A percentile compares a stretch with the other conserved stretches of the same genome.
Conservation (phyloP, 2,797 vertebrate species). For the Champsocephalus gunnari region DNA sequence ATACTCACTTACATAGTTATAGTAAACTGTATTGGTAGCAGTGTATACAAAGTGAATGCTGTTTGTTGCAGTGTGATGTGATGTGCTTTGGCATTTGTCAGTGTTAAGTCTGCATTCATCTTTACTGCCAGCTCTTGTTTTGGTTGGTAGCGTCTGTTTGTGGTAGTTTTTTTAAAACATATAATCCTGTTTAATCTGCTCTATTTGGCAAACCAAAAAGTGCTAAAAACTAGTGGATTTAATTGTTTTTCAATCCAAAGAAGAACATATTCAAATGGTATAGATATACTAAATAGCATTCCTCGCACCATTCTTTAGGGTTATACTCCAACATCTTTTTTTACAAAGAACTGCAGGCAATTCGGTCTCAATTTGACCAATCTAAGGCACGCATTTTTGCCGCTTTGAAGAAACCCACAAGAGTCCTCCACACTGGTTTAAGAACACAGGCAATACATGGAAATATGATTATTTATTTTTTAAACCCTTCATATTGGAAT, state of each 20-base stretch:
- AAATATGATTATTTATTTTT: neutral
- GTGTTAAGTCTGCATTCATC: conserved; percentile 13
- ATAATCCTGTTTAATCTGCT: conserved; percentile 30
- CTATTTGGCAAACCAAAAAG: conserved; percentile 1
- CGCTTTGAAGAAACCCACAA: neutral
- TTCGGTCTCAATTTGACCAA: neutral
- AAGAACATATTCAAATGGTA: neutral
- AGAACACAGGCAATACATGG: neutral
- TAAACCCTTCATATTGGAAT: neutral
- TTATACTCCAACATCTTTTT: neutral
- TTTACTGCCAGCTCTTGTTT: conserved; percentile 22
- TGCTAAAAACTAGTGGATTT: neutral
- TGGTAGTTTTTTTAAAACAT: conserved; percentile 18
- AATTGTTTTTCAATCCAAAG: neutral
- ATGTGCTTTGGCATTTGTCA: conserved; percentile 13
- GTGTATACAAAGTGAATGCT: neutral
- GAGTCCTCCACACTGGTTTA: neutral
- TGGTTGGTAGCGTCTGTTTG: conserved; percentile 9
- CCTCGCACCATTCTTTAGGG: neutral
- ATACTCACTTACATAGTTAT: neutral
- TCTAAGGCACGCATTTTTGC: conserved; percentile 1
- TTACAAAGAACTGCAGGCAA: neutral
- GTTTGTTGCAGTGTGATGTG: conserved; percentile 2
- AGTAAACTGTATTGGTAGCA: neutral
- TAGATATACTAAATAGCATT: neutral